phyloP scores from a whole-genome alignment of 2,113 vertebrate genomes.

The Hypocryptadius cinnamomeus region DNA sequence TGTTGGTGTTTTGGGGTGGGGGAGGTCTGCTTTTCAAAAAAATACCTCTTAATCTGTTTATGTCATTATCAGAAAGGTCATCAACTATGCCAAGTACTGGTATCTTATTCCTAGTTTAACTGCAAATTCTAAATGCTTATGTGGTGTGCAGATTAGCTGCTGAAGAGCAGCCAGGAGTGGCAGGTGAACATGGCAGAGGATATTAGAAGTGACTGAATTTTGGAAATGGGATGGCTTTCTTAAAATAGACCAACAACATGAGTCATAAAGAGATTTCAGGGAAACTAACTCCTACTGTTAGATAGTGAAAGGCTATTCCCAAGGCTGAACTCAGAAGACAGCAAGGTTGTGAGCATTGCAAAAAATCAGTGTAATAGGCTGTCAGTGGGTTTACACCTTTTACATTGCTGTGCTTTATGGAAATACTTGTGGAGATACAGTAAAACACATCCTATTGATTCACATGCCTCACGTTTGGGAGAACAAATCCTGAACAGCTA shows the following conservation, averaged over 20 bases:
- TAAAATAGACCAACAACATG: slow-evolving; percentile 62
- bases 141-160: slow-evolving; percentile 54
- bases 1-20: not conserved
- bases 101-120: slow-evolving; percentile 47
- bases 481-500: not conserved
- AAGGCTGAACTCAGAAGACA: not conserved
- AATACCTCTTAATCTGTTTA: not conserved
- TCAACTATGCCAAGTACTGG: slow-evolving; percentile 6
- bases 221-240: slow-evolving; percentile 58
- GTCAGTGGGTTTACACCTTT: not conserved
- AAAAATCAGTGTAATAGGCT: not conserved
- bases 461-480: not conserved
- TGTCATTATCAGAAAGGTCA: slow-evolving; percentile 6
- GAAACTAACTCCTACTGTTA: not conserved
- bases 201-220: slow-evolving; percentile 57
- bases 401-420: not conserved
- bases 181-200: slow-evolving; percentile 45
- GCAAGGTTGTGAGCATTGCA: not conserved
- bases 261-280: slow-evolving; percentile 17
- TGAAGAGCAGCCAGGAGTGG: slow-evolving; percentile 57
- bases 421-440: not conserved
- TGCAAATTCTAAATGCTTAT: slow-evolving; percentile 52
- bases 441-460: not conserved
- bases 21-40: not conserved
- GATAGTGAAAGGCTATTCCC: not conserved